Percentiles rank a stretch among this genome's conserved stretches.
Evolutionary conservation across 2,888 invertebrate species (phyloP).

Genomic region (Chaetogeoica ovagalla): DNA sequence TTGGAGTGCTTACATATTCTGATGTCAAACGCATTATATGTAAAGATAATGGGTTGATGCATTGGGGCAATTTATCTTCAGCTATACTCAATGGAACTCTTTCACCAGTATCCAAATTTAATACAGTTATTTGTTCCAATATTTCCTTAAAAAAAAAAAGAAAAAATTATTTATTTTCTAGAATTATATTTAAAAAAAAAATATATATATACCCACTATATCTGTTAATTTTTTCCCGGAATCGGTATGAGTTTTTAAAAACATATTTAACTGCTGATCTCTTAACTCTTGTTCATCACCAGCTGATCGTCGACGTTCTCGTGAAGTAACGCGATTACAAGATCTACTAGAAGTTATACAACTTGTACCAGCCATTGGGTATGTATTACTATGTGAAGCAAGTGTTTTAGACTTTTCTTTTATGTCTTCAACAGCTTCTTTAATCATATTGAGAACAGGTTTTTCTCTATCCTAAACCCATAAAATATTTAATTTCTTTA

Average conservation of each 20-base stretch:
- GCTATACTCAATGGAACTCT: conserved; percentile 91
- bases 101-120: conserved; percentile 74
- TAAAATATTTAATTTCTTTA: conserved; percentile 1
- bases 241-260: conserved; percentile 79
- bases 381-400: conserved; percentile 57
- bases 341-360: conserved; percentile 52
- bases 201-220: conserved; percentile 62
- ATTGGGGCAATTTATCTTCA: conserved; percentile 87
- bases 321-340: conserved; percentile 57
- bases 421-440: conserved; percentile 28
- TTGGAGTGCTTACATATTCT: conserved; percentile 78
- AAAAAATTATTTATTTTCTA: not conserved
- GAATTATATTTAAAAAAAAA: conserved; percentile 26
- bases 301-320: conserved; percentile 77
- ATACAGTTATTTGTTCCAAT: conserved; percentile 77
- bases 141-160: conserved; percentile 85
- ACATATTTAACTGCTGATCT: conserved; percentile 68
- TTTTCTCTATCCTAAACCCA: conserved; percentile 50
- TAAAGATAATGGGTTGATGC: conserved; percentile 89
- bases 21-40: conserved; percentile 93
- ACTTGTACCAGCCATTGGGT: conserved; percentile 56
- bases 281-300: conserved; percentile 75
- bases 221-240: conserved; percentile 86
- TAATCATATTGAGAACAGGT: conserved; percentile 38
- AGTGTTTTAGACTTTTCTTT: conserved; percentile 51